Evolutionary conservation across 92 coral and sea anemone genomes (phyloP).

Genomic region (Ricordea florida): DNA sequence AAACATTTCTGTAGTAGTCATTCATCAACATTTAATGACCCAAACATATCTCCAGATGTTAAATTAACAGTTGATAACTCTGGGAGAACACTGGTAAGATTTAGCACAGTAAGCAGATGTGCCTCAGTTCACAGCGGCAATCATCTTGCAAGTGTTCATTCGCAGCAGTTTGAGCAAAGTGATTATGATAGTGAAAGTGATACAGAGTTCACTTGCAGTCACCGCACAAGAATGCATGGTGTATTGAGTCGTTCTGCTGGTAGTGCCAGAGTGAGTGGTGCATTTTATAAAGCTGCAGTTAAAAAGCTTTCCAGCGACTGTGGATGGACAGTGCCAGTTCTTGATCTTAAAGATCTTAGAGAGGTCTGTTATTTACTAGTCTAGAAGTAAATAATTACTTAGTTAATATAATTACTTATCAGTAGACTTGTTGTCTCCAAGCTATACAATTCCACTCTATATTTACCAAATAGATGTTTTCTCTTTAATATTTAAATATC

Average conservation of each 20-base stretch:
- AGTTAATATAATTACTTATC: no score
- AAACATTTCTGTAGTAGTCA: no score
- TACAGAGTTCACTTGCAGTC: background rate
- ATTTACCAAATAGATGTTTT: no score
- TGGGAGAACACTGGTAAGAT: slow-evolving; percentile 24
- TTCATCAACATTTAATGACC: no score
- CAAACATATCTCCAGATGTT: no score
- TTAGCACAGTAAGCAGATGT: background rate
- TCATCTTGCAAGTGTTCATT: background rate
- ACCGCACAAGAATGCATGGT: background rate
- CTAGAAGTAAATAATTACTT: no score
- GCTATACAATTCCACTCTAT: no score
- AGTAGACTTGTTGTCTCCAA: no score
- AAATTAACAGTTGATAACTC: slow-evolving; percentile 9
- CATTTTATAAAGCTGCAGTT: background rate
- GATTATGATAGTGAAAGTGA: background rate
- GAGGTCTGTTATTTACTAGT: slow-evolving; percentile 28
- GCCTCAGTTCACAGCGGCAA: no score
- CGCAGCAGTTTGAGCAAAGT: background rate
- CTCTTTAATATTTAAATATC: no score
- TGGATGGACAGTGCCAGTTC: slow-evolving; percentile 60
- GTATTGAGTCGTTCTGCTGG: background rate
- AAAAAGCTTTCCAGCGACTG: slow-evolving; percentile 13
- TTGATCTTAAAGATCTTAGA: slow-evolving; percentile 63
- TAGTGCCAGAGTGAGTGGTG: slow-evolving; percentile 14